Evolutionary conservation across 2,113 vertebrate species (phyloP).

Genomic region (Sclerurus mexicanus): DNA sequence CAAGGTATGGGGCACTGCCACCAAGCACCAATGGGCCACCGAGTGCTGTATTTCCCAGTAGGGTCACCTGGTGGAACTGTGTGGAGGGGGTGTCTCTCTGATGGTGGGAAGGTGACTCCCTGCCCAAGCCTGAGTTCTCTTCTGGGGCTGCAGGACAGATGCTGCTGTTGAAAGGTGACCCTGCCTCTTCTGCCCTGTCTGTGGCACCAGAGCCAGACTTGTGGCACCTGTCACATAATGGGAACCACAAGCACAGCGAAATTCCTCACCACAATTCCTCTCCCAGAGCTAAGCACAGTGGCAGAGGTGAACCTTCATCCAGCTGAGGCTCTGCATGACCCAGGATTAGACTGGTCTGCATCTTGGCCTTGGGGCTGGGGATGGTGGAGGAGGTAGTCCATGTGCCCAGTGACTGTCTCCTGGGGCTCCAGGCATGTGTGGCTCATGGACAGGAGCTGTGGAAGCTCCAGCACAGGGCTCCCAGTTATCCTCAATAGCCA

Average conservation of each 20-base stretch:
- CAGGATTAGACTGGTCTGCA: neutral
- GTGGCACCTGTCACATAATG: rapidly evolving
- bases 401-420: rapidly evolving
- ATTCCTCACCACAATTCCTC: neutral
- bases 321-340: rapidly evolving
- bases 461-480: neutral
- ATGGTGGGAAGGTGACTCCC: neutral
- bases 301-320: neutral
- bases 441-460: neutral
- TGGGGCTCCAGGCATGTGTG: neutral
- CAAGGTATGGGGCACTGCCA: neutral
- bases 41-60: neutral
- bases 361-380: neutral
- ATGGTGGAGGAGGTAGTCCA: neutral
- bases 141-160: neutral
- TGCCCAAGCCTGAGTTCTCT: neutral
- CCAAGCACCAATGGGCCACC: rapidly evolving
- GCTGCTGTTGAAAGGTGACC: neutral
- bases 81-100: neutral
- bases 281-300: neutral
- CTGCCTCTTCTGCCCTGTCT: neutral
- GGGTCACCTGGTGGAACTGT: neutral
- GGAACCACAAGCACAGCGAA: neutral
- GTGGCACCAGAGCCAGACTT: neutral
- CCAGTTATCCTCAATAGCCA: neutral